phyloP scores from a whole-genome alignment of 2,797 vertebrate species.

The Tachyglossus aculeatus region DNA sequence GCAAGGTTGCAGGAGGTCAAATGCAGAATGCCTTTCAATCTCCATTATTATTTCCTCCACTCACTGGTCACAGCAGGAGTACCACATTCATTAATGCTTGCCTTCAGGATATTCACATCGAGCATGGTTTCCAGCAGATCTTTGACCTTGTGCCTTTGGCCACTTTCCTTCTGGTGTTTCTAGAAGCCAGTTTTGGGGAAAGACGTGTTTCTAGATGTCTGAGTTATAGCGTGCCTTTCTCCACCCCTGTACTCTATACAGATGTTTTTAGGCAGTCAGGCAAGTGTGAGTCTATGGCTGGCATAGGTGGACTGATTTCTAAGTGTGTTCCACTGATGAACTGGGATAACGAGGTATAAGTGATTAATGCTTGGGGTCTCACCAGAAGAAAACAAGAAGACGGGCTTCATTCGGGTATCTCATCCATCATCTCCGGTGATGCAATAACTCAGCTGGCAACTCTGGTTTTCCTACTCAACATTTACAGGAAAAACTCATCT shows the following conservation, averaged over 20 bases:
- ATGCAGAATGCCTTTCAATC: slow-evolving; percentile 74
- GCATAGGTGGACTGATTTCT: slow-evolving; percentile 22
- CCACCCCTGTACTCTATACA: too few relatives aligned
- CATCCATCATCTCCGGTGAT: slow-evolving; percentile 28
- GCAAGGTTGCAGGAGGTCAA: slow-evolving; percentile 67
- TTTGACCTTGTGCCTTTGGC: neutral
- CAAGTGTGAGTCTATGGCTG: slow-evolving; percentile 25
- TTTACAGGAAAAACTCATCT: slow-evolving; percentile 47
- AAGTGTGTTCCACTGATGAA: slow-evolving; percentile 42
- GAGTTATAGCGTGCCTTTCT: too few relatives aligned
- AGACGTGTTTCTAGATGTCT: neutral
- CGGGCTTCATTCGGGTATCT: slow-evolving; percentile 41
- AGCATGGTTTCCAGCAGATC: slow-evolving; percentile 35
- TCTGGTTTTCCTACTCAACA: slow-evolving; percentile 36
- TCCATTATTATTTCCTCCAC: slow-evolving; percentile 78
- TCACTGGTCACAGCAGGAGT: slow-evolving; percentile 71
- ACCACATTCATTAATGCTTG: slow-evolving; percentile 56
- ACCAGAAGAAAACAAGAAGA: slow-evolving; percentile 50
- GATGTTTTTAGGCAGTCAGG: neutral
- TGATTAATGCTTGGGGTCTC: slow-evolving; percentile 59
- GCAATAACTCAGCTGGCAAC: slow-evolving; percentile 28
- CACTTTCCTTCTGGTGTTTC: neutral
- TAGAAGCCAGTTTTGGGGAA: neutral
- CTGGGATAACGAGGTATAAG: slow-evolving; percentile 41
- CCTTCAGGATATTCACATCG: slow-evolving; percentile 50